Base-by-base conservation (phyloP, 1,140 invertebrate species). In the Listronotus oregonensis region DNA sequence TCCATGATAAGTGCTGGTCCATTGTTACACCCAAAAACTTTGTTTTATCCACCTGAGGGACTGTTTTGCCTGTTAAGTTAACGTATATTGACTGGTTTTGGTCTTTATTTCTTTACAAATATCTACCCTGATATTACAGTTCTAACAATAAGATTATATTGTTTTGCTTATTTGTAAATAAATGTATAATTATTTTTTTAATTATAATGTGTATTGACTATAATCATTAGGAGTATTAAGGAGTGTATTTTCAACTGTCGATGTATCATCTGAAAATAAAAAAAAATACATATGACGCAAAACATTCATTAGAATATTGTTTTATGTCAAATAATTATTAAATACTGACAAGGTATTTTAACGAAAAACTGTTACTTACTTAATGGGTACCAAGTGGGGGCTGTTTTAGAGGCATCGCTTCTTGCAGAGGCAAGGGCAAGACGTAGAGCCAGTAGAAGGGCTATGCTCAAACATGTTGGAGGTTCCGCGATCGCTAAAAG, bases 401-500 rank as follows among this genome's bases (percentile, higher is more conserved):
- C 63, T 5, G 71, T 68, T 2, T 73, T 54, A 21, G 84, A 85
- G 49, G 84, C 80, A 73, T 89, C 86, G 56, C 76, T 73, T 69
- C 88, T 80, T 5, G 87, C 86, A 1, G 89, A 85, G 67, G 83
- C 79, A 17, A 94, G 80, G 1, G 92, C 91, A 57, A 90, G 80
- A 64, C 88, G 82, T 46, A 93, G 82, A 18, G 92, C 92, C 71
- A 90, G 84, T 43, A 89, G 83, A 27, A 91, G 82, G 5, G 80
- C 78, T 40, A 82, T 79, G 18, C 84, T 82, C 79, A 92, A 78
- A 73, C 89, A 90, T 18, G 93, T 76, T 10, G 92, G 89, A 5
- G 92, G 91, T 74, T 95, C 92, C 11, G 90, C 91, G 69, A 88
- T 87, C 11, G 89, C 92, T 52, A 9, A 52, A 52, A 37, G 3